A percentile compares a stretch with the other conserved stretches of the same genome.
Evolutionary conservation across 2,113 vertebrate genomes (phyloP).

Genomic region (Morone saxatilis): DNA sequence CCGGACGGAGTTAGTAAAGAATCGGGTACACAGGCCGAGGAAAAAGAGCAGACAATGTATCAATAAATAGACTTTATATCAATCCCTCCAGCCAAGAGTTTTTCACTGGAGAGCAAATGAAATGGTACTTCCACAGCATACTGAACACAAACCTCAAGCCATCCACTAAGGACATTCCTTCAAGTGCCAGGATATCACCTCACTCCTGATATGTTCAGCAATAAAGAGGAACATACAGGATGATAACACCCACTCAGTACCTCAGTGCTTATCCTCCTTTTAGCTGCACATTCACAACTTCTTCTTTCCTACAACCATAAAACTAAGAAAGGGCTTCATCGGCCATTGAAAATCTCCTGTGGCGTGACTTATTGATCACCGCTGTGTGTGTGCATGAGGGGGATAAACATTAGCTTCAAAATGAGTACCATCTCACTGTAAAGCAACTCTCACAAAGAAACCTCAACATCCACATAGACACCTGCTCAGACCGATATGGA

Average conservation of each 20-base stretch:
- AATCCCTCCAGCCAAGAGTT: constrained; percentile 28
- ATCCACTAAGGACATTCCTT: constrained; percentile 25
- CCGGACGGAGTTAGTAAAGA: constrained; percentile 13
- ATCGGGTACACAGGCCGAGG: constrained; percentile 2
- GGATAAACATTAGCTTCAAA: constrained; percentile 8
- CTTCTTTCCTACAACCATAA: background rate
- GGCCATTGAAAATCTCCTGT: constrained; percentile 12
- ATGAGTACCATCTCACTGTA: background rate
- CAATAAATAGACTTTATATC: constrained; percentile 45
- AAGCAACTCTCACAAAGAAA: background rate
- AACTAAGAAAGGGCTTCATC: background rate
- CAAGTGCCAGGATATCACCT: constrained; percentile 14
- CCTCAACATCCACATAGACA: background rate
- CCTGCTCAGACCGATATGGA: constrained; percentile 12
- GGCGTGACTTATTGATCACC: constrained; percentile 28
- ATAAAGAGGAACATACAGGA: constrained; percentile 18
- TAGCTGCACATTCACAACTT: background rate
- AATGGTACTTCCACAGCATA: constrained; percentile 25
- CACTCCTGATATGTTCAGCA: constrained; percentile 12
- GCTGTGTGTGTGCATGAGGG: background rate
- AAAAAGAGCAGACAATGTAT: constrained; percentile 30
- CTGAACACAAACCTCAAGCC: constrained; percentile 38
- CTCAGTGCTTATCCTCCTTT: background rate
- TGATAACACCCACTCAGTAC: constrained; percentile 22
- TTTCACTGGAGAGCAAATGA: constrained; percentile 39